Conservation (phyloP, 2,888 invertebrate genomes). For the Trichopria drosophilae region DNA sequence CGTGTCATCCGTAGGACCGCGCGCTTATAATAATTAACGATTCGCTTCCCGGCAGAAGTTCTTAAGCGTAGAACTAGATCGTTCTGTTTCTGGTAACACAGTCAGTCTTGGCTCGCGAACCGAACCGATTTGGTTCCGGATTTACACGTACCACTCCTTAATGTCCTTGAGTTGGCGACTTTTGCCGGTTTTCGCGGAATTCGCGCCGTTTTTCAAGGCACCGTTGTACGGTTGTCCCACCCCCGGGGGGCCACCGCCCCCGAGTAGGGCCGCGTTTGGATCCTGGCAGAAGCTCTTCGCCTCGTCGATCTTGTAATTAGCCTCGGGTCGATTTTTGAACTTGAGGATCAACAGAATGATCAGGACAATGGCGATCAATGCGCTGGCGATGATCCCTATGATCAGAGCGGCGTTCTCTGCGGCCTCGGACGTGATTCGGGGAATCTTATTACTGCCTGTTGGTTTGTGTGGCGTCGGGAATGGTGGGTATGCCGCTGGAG, state of each 20-base stretch:
- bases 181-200: constrained; percentile 62
- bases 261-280: constrained; percentile 77
- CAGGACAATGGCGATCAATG: constrained; percentile 86
- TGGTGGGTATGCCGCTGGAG: constrained; percentile 51
- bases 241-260: constrained; percentile 60
- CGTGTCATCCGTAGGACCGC: too few relatives aligned
- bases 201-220: constrained; percentile 50
- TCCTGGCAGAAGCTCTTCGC: constrained; percentile 76
- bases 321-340: constrained; percentile 81
- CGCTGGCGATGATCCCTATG: constrained; percentile 87
- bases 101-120: constrained; percentile 48
- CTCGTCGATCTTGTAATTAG: constrained; percentile 92
- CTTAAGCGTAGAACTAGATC: too few relatives aligned
- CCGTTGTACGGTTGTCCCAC: constrained; percentile 58
- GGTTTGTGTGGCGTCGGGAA: constrained; percentile 54
- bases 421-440: constrained; percentile 68
- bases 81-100: constrained; percentile 36
- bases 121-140: constrained; percentile 26
- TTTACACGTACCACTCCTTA: constrained; percentile 95
- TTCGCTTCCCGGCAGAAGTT: too few relatives aligned
- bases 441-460: constrained; percentile 53
- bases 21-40: too few relatives aligned
- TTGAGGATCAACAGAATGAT: constrained; percentile 88
- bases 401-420: constrained; percentile 77
- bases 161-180: constrained; percentile 85